Base-by-base conservation (phyloP, 1,140 invertebrate genomes). In the Campoletis sonorensis region DNA sequence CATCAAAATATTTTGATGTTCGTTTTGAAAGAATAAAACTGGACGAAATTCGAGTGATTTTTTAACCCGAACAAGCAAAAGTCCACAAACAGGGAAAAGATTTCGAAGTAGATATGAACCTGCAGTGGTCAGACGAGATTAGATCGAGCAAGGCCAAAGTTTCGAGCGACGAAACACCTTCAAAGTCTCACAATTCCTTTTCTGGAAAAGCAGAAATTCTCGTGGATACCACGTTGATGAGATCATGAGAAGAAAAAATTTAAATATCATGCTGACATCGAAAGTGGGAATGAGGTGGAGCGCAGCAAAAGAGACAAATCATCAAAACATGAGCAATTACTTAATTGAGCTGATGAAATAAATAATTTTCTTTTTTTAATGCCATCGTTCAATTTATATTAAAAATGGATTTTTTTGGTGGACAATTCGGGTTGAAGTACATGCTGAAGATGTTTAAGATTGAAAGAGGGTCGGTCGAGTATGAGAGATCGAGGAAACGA, bases 401-500 rank as follows among this genome's bases (percentile, higher is more conserved):
- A 7, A 64, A 64, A 64, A 64, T 27, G n/a, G 54, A n/a, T 58
- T 58, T 7, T 13, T 21, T 58, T 21, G 1, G 18, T 7, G 21
- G n/a, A n/a, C 5, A 58, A 58, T 21, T 58, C 54, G 4, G 1
- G 54, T n/a, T 58, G 54, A 58, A n/a, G 54, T 58, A 58, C 21
- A n/a, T 10, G 11, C 40, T 45, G 40, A 45, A 45, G 40, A 45
- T 13, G 40, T 45, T 45, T 2, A 11, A 67, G n/a, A 30, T 30
- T 15, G 64, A 30, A 16, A 70, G 68, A 33, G 68, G 51, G 18
- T 40, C 37, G 61, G 11, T 72, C n/a, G 70, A 23, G 70, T 70
- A 70, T 70, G 70, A 75, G 26, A 27, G 72, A 54, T 54, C 40
- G 45, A 49, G 72, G 45, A 75, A 75, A 75, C 45, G 49, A 51